Base-by-base conservation (phyloP, 2,888 invertebrate genomes). In the Vannuccia rotundouncinata region DNA sequence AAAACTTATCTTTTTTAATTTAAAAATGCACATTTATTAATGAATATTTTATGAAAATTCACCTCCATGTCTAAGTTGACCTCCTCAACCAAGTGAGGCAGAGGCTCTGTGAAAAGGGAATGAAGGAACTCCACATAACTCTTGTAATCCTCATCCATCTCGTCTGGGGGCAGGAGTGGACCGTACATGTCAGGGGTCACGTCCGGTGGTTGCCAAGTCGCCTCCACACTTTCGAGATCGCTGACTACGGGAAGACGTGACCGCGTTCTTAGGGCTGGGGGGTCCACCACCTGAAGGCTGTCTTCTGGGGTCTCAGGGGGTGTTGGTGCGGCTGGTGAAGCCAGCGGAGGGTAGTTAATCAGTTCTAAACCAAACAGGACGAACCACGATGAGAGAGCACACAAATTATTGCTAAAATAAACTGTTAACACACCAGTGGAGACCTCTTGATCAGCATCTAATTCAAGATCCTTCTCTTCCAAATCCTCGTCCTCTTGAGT, bases 401-500 rank as follows among this genome's bases (percentile, higher is more conserved):
- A n/a, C n/a, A n/a, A n/a, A n/a, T n/a, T n/a, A n/a, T n/a, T n/a
- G n/a, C n/a, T n/a, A n/a, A n/a, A n/a, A n/a, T n/a, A n/a, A n/a
- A n/a, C n/a, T n/a, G n/a, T n/a, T 45, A 5, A 45, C 45, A 5
- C 45, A 45, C 45, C 45, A 45, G 17, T 45, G 45, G 45, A 45
- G 45, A 5, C 45, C 5, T 45, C 45, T 17, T 45, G 45, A 45
- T 45, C 45, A 13, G 17, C 45, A 45, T 45, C 45, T 17, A 45
- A 17, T 17, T 5, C 45, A 5, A 45, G 13, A 45, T 73, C 74
- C 10, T 10, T 27, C 22, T 73, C 74, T 10, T 73, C 74, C 5
- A 22, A 10, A 10, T 73, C 74, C 74, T 73, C 74, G 30, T 77
- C 30, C 30, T 31, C 77, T 5, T n/a, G 59, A 77, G 75, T 77